phyloP scores from a whole-genome alignment of 2,113 vertebrate species.

The Benitochromis conjunctus region DNA sequence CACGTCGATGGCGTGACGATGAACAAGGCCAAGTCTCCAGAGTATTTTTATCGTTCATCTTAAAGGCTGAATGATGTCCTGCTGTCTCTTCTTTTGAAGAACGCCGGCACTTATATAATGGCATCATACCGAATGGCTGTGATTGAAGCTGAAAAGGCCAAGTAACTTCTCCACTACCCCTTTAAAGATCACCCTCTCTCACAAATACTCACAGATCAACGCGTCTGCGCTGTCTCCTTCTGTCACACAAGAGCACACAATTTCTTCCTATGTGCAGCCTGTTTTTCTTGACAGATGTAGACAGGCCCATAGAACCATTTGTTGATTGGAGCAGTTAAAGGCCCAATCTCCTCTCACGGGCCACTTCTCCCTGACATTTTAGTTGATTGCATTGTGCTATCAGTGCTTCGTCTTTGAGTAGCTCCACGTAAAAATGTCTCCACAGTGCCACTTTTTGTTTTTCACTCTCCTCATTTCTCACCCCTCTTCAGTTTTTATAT shows the following conservation, averaged over 20 bases:
- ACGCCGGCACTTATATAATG: slow-evolving; percentile 30
- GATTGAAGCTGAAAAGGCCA: slow-evolving; percentile 67
- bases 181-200: slow-evolving; percentile 33
- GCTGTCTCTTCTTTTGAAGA: slow-evolving; percentile 4
- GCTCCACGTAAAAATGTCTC: slow-evolving; percentile 18
- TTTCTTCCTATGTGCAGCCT: slow-evolving; percentile 5
- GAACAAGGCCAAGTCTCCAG: slow-evolving; percentile 10
- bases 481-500: neutral
- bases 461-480: neutral
- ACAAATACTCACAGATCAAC: slow-evolving; percentile 1
- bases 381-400: slow-evolving; percentile 64
- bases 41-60: slow-evolving; percentile 28
- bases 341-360: slow-evolving; percentile 56
- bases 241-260: slow-evolving; percentile 28
- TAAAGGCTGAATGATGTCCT: slow-evolving; percentile 43
- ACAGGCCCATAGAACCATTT: slow-evolving; percentile 56
- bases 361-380: slow-evolving; percentile 70
- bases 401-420: slow-evolving; percentile 38
- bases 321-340: slow-evolving; percentile 72
- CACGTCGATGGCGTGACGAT: neutral
- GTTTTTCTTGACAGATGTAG: slow-evolving; percentile 45
- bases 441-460: neutral
- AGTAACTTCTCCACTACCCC: slow-evolving; percentile 40
- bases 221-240: neutral
- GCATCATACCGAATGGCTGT: slow-evolving; percentile 43